Evolutionary conservation across 1,140 invertebrate species (phyloP).

Genomic region (Magallana gigas): DNA sequence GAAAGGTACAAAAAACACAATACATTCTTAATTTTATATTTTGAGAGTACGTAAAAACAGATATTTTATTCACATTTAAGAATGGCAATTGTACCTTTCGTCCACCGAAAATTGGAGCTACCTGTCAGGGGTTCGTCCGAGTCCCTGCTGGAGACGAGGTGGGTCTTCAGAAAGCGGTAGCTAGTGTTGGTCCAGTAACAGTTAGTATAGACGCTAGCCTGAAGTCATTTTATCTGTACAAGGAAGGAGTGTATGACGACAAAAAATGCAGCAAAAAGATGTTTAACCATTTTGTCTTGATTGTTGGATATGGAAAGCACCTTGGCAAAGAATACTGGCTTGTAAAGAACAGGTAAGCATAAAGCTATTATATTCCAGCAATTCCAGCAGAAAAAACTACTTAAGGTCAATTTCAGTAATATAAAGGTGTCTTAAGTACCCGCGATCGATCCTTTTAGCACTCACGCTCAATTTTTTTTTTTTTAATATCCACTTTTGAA

Average conservation of each 20-base stretch:
- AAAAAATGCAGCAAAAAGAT: neutral
- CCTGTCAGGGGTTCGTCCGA: neutral
- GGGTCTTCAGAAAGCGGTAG: slow-evolving; percentile 32
- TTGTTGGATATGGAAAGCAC: slow-evolving; percentile 81
- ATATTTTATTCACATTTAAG: neutral
- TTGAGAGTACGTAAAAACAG: neutral
- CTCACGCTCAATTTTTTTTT: too few relatives aligned
- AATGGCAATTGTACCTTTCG: neutral
- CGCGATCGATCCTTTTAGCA: too few relatives aligned
- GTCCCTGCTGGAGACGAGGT: neutral
- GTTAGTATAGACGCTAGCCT: slow-evolving; percentile 90
- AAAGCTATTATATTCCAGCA: too few relatives aligned
- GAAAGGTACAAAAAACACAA: slow-evolving; percentile 51
- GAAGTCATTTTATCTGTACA: slow-evolving; percentile 54
- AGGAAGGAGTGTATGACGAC: slow-evolving; percentile 66
- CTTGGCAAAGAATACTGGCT: slow-evolving; percentile 84
- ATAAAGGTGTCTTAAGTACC: too few relatives aligned
- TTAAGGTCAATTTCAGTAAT: too few relatives aligned
- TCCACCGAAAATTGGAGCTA: neutral
- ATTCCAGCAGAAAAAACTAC: too few relatives aligned
- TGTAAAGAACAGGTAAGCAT: slow-evolving; percentile 79
- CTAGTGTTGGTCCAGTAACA: slow-evolving; percentile 74
- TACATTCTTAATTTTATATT: neutral
- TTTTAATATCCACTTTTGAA: too few relatives aligned
- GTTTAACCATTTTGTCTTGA: slow-evolving; percentile 80